phyloP scores from a whole-genome alignment of 2,113 vertebrate genomes.

The Triplophysa rosa region DNA sequence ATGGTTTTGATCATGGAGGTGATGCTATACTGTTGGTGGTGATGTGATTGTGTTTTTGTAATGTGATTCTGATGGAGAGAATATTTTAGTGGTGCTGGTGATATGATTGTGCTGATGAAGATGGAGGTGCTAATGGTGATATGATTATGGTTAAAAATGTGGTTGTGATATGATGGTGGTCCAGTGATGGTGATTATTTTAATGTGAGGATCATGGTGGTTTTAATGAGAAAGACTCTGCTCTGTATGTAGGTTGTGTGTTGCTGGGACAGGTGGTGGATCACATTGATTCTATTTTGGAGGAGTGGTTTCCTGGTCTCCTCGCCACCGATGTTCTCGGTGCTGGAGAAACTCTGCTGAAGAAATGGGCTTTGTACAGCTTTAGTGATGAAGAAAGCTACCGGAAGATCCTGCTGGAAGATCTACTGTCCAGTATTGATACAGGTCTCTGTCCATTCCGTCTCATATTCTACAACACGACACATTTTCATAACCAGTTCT shows the following conservation, averaged over 20 bases:
- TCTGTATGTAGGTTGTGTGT: slow-evolving; percentile 77
- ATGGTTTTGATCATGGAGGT: neutral
- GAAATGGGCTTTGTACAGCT: slow-evolving; percentile 94
- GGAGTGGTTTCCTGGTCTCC: slow-evolving; percentile 93
- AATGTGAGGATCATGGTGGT: neutral
- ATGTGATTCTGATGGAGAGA: neutral
- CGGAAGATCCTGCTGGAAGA: slow-evolving; percentile 88
- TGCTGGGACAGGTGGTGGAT: slow-evolving; percentile 95
- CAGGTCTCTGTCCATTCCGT: slow-evolving; percentile 69
- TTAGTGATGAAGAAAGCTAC: slow-evolving; percentile 84
- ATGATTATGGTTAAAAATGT: no score
- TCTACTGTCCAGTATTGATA: slow-evolving; percentile 81
- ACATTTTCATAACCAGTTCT: neutral
- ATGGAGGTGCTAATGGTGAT: neutral
- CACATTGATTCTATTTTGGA: slow-evolving; percentile 96
- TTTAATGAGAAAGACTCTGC: neutral
- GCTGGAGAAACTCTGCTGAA: slow-evolving; percentile 91
- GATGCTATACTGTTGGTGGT: neutral
- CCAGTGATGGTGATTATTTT: neutral
- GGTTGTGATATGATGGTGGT: neutral
- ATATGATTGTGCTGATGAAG: neutral
- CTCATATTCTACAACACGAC: neutral
- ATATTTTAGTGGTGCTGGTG: neutral
- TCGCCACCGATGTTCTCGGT: slow-evolving; percentile 90
- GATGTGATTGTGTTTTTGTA: neutral